Conservation (phyloP, 2,888 invertebrate genomes). For the Campoplex capitator region DNA sequence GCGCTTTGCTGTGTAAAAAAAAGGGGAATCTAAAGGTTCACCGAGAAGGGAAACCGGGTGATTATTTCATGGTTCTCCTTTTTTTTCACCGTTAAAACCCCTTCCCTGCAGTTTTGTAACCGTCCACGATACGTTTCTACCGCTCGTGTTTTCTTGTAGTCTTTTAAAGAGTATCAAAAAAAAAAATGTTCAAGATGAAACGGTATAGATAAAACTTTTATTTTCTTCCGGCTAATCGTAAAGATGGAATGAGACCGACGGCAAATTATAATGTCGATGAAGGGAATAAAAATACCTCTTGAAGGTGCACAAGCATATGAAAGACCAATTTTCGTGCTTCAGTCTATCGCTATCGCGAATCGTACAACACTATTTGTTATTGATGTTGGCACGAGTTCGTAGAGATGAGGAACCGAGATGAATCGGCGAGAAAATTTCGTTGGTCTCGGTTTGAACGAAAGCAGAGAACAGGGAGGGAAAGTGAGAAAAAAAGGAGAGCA, state of each 20-base stretch:
- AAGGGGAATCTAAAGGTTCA: constrained; percentile 63
- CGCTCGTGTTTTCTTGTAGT: neutral
- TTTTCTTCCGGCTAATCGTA: neutral
- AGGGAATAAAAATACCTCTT: neutral
- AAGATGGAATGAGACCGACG: neutral
- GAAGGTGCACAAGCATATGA: constrained; percentile 21
- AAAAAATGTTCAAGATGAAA: neutral
- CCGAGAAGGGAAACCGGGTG: neutral
- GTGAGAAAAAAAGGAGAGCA: constrained; percentile 24
- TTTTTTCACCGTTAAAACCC: neutral
- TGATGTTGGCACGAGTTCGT: constrained; percentile 25
- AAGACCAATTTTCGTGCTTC: constrained; percentile 36
- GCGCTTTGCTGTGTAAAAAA: constrained; percentile 66
- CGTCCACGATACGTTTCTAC: neutral
- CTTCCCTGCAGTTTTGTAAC: neutral
- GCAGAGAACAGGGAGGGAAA: neutral
- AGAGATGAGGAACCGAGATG: constrained; percentile 26
- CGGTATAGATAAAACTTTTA: neutral
- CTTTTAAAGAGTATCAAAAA: neutral
- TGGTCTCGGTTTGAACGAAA: constrained; percentile 38
- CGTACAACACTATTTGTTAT: constrained; percentile 18
- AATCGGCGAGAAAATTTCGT: constrained; percentile 56
- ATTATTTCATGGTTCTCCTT: constrained; percentile 16
- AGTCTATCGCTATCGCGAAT: constrained; percentile 35
- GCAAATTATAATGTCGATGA: neutral